Conservation (phyloP, 1,140 invertebrate species). For the Neuroterus valhalla region DNA sequence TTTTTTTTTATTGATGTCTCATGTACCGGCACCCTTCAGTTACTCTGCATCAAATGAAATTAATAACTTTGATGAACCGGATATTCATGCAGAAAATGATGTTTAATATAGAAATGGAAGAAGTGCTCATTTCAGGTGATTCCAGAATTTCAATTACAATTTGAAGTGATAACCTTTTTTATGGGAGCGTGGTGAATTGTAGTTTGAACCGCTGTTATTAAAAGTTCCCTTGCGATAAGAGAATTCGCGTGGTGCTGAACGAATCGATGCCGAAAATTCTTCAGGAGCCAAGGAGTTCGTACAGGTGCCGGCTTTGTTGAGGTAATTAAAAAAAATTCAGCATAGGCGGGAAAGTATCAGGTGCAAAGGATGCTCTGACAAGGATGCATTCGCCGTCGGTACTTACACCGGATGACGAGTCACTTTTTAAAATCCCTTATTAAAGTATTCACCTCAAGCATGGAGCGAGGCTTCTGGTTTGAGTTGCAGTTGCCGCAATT, state of each 20-base stretch:
- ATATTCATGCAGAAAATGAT: too few relatives aligned
- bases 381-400: slow-evolving; percentile 36
- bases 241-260: slow-evolving; percentile 20
- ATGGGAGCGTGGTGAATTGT: not conserved
- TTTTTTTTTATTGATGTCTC: too few relatives aligned
- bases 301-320: slow-evolving; percentile 52
- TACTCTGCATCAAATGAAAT: too few relatives aligned
- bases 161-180: not conserved
- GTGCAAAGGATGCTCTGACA: slow-evolving; percentile 48
- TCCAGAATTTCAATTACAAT: slow-evolving; percentile 1
- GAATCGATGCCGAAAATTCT: slow-evolving; percentile 15
- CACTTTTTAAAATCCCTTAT: slow-evolving; percentile 63
- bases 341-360: slow-evolving; percentile 52
- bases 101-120: too few relatives aligned
- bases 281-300: not conserved
- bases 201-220: not conserved
- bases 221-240: not conserved
- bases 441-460: slow-evolving; percentile 36
- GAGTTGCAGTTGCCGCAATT: slow-evolving; percentile 43
- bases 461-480: not conserved
- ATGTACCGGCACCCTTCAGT: too few relatives aligned
- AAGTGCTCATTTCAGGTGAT: not conserved
- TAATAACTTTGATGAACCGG: too few relatives aligned
- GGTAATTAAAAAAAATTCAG: slow-evolving; percentile 49
- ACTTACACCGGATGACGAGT: slow-evolving; percentile 63